These are phyloP conservation scores for Pocillopora verrucosa DNA, from an alignment of 64 coral and sea anemone genomes.

Conservation along the genomic window DNA sequence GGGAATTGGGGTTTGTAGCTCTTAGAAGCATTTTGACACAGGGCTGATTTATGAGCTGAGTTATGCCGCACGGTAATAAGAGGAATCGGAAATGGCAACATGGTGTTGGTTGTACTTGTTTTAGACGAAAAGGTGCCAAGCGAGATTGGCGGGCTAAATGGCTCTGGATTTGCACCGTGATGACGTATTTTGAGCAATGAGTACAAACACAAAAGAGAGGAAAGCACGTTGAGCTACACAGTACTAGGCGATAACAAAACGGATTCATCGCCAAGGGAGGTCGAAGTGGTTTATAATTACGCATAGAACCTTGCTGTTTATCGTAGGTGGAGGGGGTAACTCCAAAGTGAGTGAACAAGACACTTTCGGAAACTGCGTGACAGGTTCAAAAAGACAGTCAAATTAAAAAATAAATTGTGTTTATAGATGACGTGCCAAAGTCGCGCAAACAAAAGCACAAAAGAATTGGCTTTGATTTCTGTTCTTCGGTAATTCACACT, in stretches of 20 bases:
- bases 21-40: not conserved
- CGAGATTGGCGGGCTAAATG: not conserved
- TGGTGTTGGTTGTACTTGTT: not conserved
- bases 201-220: conserved; percentile 3
- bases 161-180: not conserved
- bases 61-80: conserved; percentile 2
- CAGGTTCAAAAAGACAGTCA: not conserved
- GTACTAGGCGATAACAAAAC: not conserved
- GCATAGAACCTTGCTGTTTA: not conserved
- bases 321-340: not conserved
- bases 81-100: conserved; percentile 31
- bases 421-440: not conserved
- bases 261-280: not conserved
- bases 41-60: conserved; percentile 19
- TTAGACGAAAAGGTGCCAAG: conserved; percentile 41
- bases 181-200: not conserved
- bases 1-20: not conserved
- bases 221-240: not conserved
- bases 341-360: not conserved
- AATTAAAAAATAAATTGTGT: conserved; percentile 16
- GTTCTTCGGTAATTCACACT: not conserved
- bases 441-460: conserved; percentile 24
- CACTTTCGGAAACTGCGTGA: not conserved
- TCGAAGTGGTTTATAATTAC: not conserved
- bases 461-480: not conserved